Base-by-base conservation (phyloP, 2,888 invertebrate genomes). In the Miltochrista miniata region DNA sequence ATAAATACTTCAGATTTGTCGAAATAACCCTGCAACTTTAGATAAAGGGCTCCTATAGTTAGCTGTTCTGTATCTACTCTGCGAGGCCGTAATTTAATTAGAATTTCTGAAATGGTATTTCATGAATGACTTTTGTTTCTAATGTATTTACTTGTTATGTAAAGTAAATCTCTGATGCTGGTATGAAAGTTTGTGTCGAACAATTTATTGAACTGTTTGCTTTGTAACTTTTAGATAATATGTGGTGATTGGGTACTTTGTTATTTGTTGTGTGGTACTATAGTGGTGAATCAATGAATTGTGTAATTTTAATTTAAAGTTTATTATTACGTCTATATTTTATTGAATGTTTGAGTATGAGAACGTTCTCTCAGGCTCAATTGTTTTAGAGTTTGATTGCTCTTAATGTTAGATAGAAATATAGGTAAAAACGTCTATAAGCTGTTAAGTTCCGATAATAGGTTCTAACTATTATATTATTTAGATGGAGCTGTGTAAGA, bases 21-120 rank as follows among this genome's bases (percentile, higher is more conserved):
- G 74, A 73, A 84, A 84, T 83, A 83, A 79, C 79, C 79, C 75
- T 57, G 56, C 61, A 83, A 83, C 76, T 85, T 83, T 73, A 82
- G 79, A 83, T 81, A 82, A 84, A 85, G 82, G 83, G 72, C 56
- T 61, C 65, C 65, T 70, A 69, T 80, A 81, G 79, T 83, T 76
- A 77, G 74, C 72, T 37, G n/a, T 30, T 36, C 30, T 74, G 74
- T 81, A 80, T 81, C 76, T 74, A 67, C 59, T 67, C 70, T 61
- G 63, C 52, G 61, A 71, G 69, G 69, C 75, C 71, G 75, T 82
- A 79, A 85, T 85, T 85, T 81, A 87, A 87, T 87, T 85, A 83
- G 80, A 83, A 84, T 83, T 81, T 84, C 79, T 74, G 70, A 68
- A 76, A 73, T 71, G 82, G 77, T 83, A 86, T 87, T 83, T 77